Evolutionary conservation across 1,140 invertebrate genomes (phyloP), one percentile per base, ranked within the genome.

Genomic region (Drosophila hydei): DNA sequence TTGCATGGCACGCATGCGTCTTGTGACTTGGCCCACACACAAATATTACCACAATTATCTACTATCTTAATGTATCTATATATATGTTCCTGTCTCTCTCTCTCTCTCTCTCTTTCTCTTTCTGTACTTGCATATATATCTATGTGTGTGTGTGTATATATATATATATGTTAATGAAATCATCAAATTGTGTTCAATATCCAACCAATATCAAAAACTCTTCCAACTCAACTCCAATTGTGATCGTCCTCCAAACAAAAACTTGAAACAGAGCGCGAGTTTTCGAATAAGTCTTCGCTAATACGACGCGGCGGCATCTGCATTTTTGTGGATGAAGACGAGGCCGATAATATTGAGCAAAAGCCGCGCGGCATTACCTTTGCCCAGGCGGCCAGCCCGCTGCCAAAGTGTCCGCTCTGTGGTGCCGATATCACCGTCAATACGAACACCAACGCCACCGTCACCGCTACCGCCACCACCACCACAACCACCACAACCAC

Each of bases 281-380:
- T 85, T 73, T 87, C 78, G 42, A 85, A 85, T 64, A 90, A 90
- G 81, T 88, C 90, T 58, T 91, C 90, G 55, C 77, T 91, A 38
- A 91, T 90, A 63, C 79, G 90, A 79, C 90, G 90, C 67, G 90
- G 90, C 51, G 90, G 90, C 75, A 91, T 91, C 73, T 91, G 90
- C 75, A 91, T 91, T 59, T 91, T 91, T 84, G 88, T 91, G 72
- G 90, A 91, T 85, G 90, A 90, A 65, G 90, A 91, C 38, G 90
- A 91, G 64, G 77, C 84, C 65, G 80, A 90, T 42, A 71, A 25
- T 59, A 51, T 75, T 75, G 81, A 85, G 59, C 81, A 84, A 43
- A 88, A 75, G 50, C 62, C 84, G 21, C 79, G 73, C 8, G 79
- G 84, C 70, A 83, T 88, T 42, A 89, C 60, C 50, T 88, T 88